phyloP scores from a whole-genome alignment of 2,113 vertebrate species.

The Hippolais icterina region DNA sequence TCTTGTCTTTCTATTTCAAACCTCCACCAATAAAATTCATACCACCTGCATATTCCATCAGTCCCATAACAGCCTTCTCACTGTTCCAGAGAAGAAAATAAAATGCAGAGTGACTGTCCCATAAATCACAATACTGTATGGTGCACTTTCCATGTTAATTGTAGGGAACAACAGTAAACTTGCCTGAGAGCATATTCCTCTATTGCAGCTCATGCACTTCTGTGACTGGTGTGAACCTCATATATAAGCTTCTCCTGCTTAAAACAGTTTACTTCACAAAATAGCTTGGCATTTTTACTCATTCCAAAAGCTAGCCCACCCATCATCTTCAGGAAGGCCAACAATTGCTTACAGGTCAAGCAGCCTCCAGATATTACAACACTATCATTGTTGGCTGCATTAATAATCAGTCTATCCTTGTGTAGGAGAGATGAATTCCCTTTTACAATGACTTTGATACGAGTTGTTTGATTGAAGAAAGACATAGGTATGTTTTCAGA shows the following conservation, averaged over 20 bases:
- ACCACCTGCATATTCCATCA: background rate
- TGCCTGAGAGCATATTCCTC: background rate
- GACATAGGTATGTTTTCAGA: constrained; percentile 3
- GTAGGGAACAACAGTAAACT: background rate
- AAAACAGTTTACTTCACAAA: background rate
- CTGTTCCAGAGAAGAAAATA: background rate
- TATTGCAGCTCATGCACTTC: background rate
- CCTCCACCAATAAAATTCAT: background rate
- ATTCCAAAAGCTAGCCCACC: background rate
- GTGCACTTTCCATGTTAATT: background rate
- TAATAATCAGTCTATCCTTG: background rate
- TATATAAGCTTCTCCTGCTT: background rate
- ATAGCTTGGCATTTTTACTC: background rate
- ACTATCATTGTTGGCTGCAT: background rate
- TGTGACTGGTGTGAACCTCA: background rate
- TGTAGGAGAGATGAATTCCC: background rate
- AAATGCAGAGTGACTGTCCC: background rate
- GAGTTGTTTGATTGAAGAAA: constrained; percentile 10
- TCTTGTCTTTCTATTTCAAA: background rate
- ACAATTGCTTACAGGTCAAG: background rate
- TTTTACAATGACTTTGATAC: background rate
- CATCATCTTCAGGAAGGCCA: background rate
- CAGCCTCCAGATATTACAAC: background rate
- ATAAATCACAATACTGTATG: background rate
- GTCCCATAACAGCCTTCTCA: background rate